Conservation (phyloP, 2,113 vertebrate species). For the Tautogolabrus adspersus region DNA sequence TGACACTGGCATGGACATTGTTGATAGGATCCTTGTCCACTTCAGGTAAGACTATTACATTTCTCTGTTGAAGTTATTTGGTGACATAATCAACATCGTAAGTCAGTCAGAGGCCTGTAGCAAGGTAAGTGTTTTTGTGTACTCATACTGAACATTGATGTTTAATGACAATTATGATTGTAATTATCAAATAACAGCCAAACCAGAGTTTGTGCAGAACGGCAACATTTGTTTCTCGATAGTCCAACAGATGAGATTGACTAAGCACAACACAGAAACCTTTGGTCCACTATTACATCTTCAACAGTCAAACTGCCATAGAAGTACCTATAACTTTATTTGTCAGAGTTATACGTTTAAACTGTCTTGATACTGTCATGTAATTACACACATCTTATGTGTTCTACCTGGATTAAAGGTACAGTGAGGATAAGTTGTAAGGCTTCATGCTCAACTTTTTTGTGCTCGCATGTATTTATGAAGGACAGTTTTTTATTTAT, state of each 20-base stretch:
- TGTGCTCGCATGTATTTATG: neutral
- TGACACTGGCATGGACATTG: slow-evolving; percentile 55
- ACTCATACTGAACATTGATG: neutral
- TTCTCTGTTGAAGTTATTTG: neutral
- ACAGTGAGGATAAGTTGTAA: neutral
- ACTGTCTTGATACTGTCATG: neutral
- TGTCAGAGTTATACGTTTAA: neutral
- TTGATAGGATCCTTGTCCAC: slow-evolving; percentile 40
- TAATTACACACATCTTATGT: neutral
- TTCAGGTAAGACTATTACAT: slow-evolving; percentile 63
- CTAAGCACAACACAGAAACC: neutral
- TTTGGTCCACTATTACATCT: neutral
- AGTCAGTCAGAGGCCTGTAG: neutral
- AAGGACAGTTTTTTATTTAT: neutral
- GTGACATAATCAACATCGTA: neutral
- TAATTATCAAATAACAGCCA: neutral
- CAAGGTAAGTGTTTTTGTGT: neutral
- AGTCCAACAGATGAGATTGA: neutral
- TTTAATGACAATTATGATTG: neutral
- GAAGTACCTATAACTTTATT: neutral
- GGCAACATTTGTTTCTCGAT: neutral
- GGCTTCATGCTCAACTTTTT: neutral
- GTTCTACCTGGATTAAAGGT: neutral
- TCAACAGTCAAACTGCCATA: neutral
- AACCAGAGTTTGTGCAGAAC: neutral